phyloP scores from a whole-genome alignment of 1,140 invertebrate species.

The Heterodera carotae region DNA sequence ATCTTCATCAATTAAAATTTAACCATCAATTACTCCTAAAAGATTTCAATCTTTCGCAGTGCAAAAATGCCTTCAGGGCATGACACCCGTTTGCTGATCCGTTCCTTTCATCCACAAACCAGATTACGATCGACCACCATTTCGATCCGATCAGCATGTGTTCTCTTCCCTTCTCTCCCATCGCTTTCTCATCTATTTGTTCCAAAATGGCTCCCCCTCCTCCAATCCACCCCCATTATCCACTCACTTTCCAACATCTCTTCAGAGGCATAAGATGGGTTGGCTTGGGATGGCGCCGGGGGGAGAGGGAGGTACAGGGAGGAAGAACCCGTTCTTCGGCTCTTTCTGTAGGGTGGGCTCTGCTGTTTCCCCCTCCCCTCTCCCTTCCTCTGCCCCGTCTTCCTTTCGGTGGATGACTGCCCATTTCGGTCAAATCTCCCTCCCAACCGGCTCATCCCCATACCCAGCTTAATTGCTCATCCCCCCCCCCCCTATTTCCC shows the following conservation, averaged over 20 bases:
- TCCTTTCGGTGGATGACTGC: constrained; percentile 8
- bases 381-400: no score
- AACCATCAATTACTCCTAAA: no score
- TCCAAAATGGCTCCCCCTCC: constrained; percentile 1
- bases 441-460: constrained; percentile 12
- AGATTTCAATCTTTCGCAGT: not conserved
- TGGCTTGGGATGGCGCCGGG: not conserved
- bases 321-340: constrained; percentile 1
- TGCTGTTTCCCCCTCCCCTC: not conserved
- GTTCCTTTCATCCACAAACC: not conserved
- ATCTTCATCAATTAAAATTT: no score
- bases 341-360: not conserved
- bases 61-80: not conserved
- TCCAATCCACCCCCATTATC: not conserved
- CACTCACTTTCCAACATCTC: not conserved
- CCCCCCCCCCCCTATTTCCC: not conserved
- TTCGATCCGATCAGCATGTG: not conserved
- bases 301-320: no score
- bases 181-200: constrained; percentile 6
- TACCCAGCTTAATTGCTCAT: constrained; percentile 12
- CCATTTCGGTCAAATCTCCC: constrained; percentile 10
- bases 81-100: not conserved
- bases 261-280: constrained; percentile 1
- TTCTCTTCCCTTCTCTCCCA: not conserved
- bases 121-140: not conserved